Base-by-base conservation (phyloP, 1,140 invertebrate species). In the Stegodyphus mimosarum region DNA sequence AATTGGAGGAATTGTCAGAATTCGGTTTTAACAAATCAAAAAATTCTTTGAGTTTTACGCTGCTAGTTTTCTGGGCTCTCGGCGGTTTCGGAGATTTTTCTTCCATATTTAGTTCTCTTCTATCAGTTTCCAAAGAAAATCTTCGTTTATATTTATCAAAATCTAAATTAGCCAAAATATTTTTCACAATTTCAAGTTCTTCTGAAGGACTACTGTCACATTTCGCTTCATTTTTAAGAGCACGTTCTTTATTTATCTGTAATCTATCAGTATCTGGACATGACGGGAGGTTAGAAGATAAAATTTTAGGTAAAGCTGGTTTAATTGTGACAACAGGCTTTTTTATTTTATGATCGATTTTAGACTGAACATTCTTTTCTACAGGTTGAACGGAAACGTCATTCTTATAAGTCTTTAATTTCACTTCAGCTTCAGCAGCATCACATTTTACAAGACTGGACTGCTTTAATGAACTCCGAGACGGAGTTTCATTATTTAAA, bases 111-210 rank as follows among this genome's bases (percentile, higher is more conserved):
- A 15, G 60, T 7, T 11, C 9, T 74, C 52, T 74, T 53, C 72
- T 51, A 63, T 74, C 72, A 13, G 49, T 55, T 5, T 81, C 78
- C 11, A 81, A 64, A 9, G 80, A 83, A 52, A 17, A 49, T 83
- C 80, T 63, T 63, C 80, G 48, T n/a, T 72, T 73, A 51, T 83
- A 83, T 48, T 83, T 83, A 7, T 83, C 33, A 53, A 83, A 83
- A 74, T 83, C 71, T 74, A 83, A 67, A 18, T 83, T 83, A 48
- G 69, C 80, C n/a, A 83, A 71, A 33, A 83, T 83, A 66, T 83
- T 83, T 74, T 74, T 83, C 15, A 83, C 80, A 48, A 74, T 83
- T 66, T 83, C 80, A 3, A 83, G 18, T 7, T 83, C 80, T 74
- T 73, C 71, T 48, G 80, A 83, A 9, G 80, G 80, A 66, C 71